A percentile compares a stretch with the other conserved stretches of the same genome.
These are phyloP conservation scores for Eumeta japonica DNA, from an alignment of 1,140 invertebrate species.

Conservation along the genomic window DNA sequence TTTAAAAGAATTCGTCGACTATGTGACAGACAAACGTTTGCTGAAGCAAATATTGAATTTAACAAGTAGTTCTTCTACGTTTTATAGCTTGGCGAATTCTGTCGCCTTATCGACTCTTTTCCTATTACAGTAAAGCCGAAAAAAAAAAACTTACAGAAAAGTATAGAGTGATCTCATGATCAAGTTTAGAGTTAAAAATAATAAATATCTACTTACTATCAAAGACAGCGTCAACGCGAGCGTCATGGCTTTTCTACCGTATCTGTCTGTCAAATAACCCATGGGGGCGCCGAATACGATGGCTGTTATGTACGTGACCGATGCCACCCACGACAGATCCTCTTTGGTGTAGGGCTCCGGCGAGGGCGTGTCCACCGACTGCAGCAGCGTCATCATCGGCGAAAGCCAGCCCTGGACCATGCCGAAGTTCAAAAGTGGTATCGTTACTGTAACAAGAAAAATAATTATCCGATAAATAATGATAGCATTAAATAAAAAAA, in stretches of 20 bases:
- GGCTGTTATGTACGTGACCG: slow-evolving; percentile 42
- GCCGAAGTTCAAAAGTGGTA: slow-evolving; percentile 40
- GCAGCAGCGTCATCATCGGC: slow-evolving; percentile 37
- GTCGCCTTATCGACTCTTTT: too few relatives aligned
- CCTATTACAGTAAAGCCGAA: too few relatives aligned
- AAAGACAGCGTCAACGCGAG: neutral
- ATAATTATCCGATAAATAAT: neutral
- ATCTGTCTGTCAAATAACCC: slow-evolving; percentile 38
- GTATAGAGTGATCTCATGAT: too few relatives aligned
- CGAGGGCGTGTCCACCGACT: slow-evolving; percentile 26
- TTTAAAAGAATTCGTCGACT: too few relatives aligned
- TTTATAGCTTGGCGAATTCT: neutral
- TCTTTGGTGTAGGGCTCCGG: slow-evolving; percentile 24
- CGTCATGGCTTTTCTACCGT: slow-evolving; percentile 25
- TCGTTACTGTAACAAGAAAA: slow-evolving; percentile 31
- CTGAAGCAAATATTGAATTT: too few relatives aligned
- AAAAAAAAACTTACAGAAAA: too few relatives aligned
- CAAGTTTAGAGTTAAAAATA: too few relatives aligned
- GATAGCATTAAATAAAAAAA: neutral
- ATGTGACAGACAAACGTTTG: too few relatives aligned
- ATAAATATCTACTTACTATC: neutral
- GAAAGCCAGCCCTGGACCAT: slow-evolving; percentile 48
- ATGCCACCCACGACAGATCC: slow-evolving; percentile 43
- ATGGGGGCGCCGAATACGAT: slow-evolving; percentile 41
- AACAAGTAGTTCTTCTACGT: too few relatives aligned